A percentile compares a stretch with the other conserved stretches of the same genome.
Evolutionary conservation across 1,140 invertebrate species (phyloP).

Genomic region (Camponotus floridanus): DNA sequence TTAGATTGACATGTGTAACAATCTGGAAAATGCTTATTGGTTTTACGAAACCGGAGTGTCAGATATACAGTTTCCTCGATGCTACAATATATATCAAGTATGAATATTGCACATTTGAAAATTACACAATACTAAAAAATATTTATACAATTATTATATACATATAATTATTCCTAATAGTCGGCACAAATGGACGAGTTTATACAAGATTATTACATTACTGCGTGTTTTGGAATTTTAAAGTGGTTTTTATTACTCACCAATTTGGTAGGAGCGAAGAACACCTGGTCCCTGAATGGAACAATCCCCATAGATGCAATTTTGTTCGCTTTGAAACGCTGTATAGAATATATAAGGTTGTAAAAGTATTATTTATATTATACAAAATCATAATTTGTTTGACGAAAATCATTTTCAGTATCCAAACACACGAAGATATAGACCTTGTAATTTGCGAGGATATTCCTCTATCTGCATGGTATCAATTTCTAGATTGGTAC

Average conservation of each 20-base stretch:
- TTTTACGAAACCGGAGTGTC: constrained; percentile 87
- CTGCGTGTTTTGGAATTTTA: constrained; percentile 88
- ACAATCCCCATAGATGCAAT: constrained; percentile 83
- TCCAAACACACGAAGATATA: constrained; percentile 64
- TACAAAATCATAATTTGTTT: not conserved
- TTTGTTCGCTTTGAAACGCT: constrained; percentile 87
- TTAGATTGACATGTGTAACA: constrained; percentile 87
- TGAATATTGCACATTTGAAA: constrained; percentile 69
- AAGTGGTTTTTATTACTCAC: constrained; percentile 85
- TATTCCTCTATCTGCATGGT: constrained; percentile 44
- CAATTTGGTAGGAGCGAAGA: constrained; percentile 72
- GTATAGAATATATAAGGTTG: constrained; percentile 86
- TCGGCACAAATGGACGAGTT: constrained; percentile 90
- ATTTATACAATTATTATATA: not conserved
- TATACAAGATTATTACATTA: constrained; percentile 89
- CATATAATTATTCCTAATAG: constrained; percentile 36
- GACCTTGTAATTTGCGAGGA: constrained; percentile 18
- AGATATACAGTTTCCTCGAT: constrained; percentile 89
- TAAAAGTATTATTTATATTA: not conserved
- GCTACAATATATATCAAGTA: constrained; percentile 90
- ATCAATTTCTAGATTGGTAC: constrained; percentile 66
- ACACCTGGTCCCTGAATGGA: constrained; percentile 69
- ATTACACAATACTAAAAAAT: not conserved
- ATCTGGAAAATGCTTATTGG: constrained; percentile 88
- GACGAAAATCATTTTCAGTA: constrained; percentile 30